phyloP scores from a whole-genome alignment of 2,113 vertebrate species.

The Natator depressus region DNA sequence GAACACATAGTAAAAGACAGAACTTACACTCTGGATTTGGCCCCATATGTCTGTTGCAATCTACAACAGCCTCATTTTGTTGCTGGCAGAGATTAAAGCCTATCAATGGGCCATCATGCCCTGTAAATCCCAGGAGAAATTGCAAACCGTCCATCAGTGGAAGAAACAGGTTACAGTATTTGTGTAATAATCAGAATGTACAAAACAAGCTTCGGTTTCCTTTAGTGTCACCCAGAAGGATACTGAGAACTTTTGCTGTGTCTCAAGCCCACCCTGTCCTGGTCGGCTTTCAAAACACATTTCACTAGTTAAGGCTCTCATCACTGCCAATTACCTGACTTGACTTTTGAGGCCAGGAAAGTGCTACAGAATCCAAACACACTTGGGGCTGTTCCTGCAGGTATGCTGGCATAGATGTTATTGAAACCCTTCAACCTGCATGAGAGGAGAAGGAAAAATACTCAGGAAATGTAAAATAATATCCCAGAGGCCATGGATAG shows the following conservation, averaged over 20 bases:
- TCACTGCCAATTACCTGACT: neutral
- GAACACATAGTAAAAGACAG: neutral
- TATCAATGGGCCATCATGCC: neutral
- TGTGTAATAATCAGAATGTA: neutral
- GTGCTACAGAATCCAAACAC: neutral
- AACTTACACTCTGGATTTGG: neutral
- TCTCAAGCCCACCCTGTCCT: neutral
- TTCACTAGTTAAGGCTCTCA: neutral
- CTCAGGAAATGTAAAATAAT: neutral
- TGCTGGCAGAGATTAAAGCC: neutral
- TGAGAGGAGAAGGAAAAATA: neutral
- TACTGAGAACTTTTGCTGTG: neutral
- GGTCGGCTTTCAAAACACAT: neutral
- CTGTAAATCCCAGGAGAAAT: neutral
- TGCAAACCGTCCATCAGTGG: neutral
- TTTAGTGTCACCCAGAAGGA: neutral
- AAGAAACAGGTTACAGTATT: neutral
- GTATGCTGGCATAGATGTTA: neutral
- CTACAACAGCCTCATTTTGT: neutral
- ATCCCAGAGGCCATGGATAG: neutral
- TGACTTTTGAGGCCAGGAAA: constrained; percentile 10
- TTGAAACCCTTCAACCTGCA: constrained; percentile 40
- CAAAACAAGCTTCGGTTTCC: neutral
- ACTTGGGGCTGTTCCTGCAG: neutral
- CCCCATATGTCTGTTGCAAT: neutral